Base-by-base conservation (phyloP, 2,888 invertebrate genomes). In the Calameuta pallipes region DNA sequence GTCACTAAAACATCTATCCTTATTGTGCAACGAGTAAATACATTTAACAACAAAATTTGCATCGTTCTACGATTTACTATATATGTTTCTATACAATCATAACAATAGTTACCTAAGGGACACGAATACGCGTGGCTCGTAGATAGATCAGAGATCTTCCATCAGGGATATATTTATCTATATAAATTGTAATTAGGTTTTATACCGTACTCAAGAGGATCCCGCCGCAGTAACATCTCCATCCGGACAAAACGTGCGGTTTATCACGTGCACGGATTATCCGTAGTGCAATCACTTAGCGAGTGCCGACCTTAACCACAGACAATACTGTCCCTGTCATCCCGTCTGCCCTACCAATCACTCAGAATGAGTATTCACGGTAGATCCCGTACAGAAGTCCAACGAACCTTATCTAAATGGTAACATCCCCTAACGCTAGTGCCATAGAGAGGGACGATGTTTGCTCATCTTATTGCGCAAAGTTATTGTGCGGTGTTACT, bases 241-340 rank as follows among this genome's bases (percentile, higher is more conserved):
- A 75, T 76, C 30, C 76, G 76, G 75, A 35, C 68, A 68, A 78
- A 75, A 68, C 78, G 75, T 31, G 71, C 33, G 71, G 80, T 83
- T 86, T 87, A 88, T 86, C 87, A 82, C 86, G 84, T 83, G 84
- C 79, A 69, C 82, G 85, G 89, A 89, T 91, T 85, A 91, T 91
- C 90, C 87, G 83, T 75, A 81, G 80, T 79, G 87, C 87, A 89
- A 90, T 90, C 89, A 86, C 88, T 88, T 88, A 84, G 80, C 76
- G 35, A 75, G 80, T 76, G 69, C 75, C 80, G 83, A 84, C 82
- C 84, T 83, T 81, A 83, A 87, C 84, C 87, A 82, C 84, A 81
- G 81, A 86, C 88, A 87, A 89, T 88, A 83, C 79, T 80, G 84
- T 81, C 77, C 85, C 90, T 91, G 91, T 91, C 91, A 89, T 87